Evolutionary conservation across 2,888 invertebrate species (phyloP), one percentile per base, ranked within the genome.

Genomic region (Odontomyia ornata): DNA sequence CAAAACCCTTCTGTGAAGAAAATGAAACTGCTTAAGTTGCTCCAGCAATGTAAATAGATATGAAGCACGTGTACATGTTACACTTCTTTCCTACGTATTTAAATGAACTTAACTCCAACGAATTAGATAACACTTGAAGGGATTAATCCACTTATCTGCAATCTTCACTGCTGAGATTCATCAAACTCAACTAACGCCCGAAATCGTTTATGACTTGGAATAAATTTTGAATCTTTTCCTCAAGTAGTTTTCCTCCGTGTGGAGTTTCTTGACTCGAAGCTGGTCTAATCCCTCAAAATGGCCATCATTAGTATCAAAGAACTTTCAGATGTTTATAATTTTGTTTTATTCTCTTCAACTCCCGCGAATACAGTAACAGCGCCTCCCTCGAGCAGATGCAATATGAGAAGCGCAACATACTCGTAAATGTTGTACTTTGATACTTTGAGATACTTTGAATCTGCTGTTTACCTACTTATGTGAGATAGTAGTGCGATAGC

Each of bases 401-500:
- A 47, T 25, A 43, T 47, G 64, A 64, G 46, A 46, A 69, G 46
- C 46, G 46, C 13, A 67, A 67, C 67, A 67, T 67, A 36, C 36
- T 36, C 36, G 36, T 36, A 67, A 67, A 67, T 46, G 28, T 69
- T 67, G 67, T 67, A 67, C 67, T 67, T 67, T 43, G 43, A 67
- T 67, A 69, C 46, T 46, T 69, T 69, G n/a, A 28, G 43, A 67
- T 67, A 69, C 46, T 46, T 69, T 69, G n/a, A 28, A 64, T 64
- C 64, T 69, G 67, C 67, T 67, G 69, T 69, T 69, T 69, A 69
- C 69, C 69, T 69, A 69, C 69, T 69, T 69, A 69, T 46, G 47
- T 13, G 46, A 28, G 69, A 69, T 69, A 69, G 46, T 69, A 69
- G 46, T 43, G 46, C 25, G 46, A 47, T 46, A 46, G 47, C 18